These are phyloP conservation scores for Hassar affinis DNA, from an alignment of 2,113 vertebrate species.

Conservation along the genomic window DNA sequence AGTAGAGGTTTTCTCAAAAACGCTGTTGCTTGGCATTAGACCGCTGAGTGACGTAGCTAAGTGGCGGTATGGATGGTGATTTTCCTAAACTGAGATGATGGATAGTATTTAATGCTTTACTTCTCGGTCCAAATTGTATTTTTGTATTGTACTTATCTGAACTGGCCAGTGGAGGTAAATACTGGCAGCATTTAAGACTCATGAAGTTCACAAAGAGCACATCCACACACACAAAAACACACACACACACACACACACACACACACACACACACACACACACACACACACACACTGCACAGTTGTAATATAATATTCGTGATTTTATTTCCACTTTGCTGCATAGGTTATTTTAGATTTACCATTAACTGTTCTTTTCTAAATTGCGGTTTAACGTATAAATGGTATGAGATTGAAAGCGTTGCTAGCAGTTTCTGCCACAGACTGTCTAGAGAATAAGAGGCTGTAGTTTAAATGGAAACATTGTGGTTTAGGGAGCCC, in stretches of 20 bases:
- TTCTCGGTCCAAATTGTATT: background rate
- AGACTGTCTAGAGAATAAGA: constrained; percentile 21
- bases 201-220: background rate
- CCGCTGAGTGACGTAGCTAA: background rate
- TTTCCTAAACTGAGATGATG: constrained; percentile 6
- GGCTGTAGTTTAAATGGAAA: constrained; percentile 39
- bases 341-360: constrained; percentile 15
- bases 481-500: constrained; percentile 27
- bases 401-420: background rate
- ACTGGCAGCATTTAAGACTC: background rate
- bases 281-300: background rate
- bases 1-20: constrained; percentile 8
- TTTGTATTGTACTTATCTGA: background rate
- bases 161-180: background rate
- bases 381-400: background rate
- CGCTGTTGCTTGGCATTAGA: constrained; percentile 6
- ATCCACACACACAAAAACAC: no score
- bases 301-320: background rate
- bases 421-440: constrained; percentile 17
- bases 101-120: background rate
- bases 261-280: no score
- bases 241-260: no score
- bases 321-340: constrained; percentile 16
- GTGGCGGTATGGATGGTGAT: background rate
- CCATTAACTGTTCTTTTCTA: constrained; percentile 11